These are phyloP conservation scores for Falcunculus frontatus DNA, from an alignment of 2,113 vertebrate species.

Conservation along the genomic window DNA sequence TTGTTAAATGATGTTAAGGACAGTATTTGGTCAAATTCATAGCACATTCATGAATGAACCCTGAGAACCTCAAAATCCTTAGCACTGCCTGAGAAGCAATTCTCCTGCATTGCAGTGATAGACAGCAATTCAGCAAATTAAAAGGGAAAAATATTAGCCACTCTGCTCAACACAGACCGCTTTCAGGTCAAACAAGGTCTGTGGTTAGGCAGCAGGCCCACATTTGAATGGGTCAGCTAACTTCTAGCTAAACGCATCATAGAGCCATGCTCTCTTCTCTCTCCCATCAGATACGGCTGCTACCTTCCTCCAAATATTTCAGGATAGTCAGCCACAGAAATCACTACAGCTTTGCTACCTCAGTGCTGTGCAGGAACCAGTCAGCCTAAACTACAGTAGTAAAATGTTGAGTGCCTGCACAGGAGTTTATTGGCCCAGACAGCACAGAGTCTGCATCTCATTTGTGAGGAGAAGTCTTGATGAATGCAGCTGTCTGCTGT, in stretches of 20 bases:
- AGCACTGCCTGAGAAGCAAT: background rate
- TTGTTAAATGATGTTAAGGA: background rate
- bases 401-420: background rate
- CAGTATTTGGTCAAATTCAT: background rate
- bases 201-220: background rate
- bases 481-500: background rate
- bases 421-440: background rate
- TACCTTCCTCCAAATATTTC: background rate
- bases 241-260: background rate
- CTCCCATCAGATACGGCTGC: background rate
- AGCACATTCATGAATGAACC: background rate
- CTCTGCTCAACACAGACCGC: background rate
- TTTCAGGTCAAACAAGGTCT: background rate
- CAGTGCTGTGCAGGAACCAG: background rate
- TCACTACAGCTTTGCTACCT: background rate
- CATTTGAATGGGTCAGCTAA: background rate
- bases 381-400: background rate
- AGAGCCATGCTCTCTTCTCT: background rate
- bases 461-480: background rate
- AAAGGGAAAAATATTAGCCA: background rate
- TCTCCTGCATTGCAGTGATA: background rate
- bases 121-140: background rate
- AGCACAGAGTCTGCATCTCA: background rate
- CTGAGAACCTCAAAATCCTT: background rate
- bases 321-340: background rate